Evolutionary conservation across 30 jellyfish, hydroid and myxozoan genomes (phyloP).

Genomic region (Mastigias papua): DNA sequence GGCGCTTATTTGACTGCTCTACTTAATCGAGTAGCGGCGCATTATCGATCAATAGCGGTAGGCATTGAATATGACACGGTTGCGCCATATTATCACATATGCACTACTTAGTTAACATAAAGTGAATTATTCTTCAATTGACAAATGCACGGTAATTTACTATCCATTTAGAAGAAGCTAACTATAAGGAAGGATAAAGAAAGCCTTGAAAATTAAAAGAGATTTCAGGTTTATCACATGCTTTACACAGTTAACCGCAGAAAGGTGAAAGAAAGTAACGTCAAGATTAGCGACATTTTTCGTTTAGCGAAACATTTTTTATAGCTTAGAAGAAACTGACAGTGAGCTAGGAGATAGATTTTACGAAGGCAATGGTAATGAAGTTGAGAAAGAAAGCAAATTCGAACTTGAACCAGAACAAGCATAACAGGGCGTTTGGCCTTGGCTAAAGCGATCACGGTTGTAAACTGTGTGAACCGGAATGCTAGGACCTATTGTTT

Average conservation of each 20-base stretch:
- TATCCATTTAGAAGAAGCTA: background rate
- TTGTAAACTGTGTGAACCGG: too few relatives aligned
- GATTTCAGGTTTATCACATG: slow-evolving; percentile 15
- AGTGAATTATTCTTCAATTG: slow-evolving; percentile 42
- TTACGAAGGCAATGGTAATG: background rate
- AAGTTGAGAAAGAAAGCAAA: background rate
- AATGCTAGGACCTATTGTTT: too few relatives aligned
- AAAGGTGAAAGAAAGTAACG: slow-evolving; percentile 24
- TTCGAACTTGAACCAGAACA: background rate
- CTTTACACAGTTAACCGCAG: slow-evolving; percentile 23
- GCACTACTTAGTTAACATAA: background rate
- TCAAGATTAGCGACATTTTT: slow-evolving; percentile 10
- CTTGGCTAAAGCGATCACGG: slow-evolving; percentile 14
- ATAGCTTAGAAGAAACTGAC: slow-evolving; percentile 12
- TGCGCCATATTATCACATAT: background rate
- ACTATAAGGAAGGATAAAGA: background rate
- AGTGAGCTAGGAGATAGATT: background rate
- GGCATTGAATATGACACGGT: background rate
- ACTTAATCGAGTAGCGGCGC: too few relatives aligned
- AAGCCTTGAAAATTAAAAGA: slow-evolving; percentile 22
- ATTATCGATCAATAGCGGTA: background rate
- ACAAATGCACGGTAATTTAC: slow-evolving; percentile 46
- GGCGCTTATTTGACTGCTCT: too few relatives aligned
- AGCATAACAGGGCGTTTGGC: background rate
- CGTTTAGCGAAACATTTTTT: background rate